phyloP scores from a whole-genome alignment of 1,140 invertebrate genomes.

The Eumaeus atala region DNA sequence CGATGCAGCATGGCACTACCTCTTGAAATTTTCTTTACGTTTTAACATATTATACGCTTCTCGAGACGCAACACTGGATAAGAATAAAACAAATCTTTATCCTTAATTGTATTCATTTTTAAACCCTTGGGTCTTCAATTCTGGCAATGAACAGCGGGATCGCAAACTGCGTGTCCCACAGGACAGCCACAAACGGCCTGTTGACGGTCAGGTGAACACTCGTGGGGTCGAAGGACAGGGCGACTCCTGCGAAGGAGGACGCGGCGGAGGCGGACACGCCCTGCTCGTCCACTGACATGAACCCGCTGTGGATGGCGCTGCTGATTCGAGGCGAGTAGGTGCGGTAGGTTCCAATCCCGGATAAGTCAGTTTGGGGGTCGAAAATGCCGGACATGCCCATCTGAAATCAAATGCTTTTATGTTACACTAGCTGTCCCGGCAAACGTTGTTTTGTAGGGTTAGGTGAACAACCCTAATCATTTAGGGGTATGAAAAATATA shows the following conservation, averaged over 20 bases:
- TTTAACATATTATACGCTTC: neutral
- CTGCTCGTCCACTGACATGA: conserved; percentile 82
- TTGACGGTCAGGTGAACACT: conserved; percentile 74
- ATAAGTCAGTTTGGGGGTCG: conserved; percentile 73
- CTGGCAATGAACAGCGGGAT: conserved; percentile 65
- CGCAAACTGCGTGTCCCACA: conserved; percentile 52
- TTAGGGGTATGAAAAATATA: too few relatives aligned
- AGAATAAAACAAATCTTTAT: conserved; percentile 1
- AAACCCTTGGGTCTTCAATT: conserved; percentile 49
- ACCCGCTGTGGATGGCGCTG: conserved; percentile 80
- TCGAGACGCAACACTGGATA: conserved; percentile 14
- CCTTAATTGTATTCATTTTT: conserved; percentile 14
- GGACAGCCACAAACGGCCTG: conserved; percentile 78
- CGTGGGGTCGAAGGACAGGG: conserved; percentile 74
- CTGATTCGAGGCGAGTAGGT: conserved; percentile 68
- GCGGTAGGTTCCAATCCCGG: conserved; percentile 43
- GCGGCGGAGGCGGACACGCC: conserved; percentile 82
- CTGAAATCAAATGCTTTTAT: conserved; percentile 63
- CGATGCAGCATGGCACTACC: too few relatives aligned
- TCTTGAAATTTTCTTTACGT: too few relatives aligned
- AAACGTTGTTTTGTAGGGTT: too few relatives aligned
- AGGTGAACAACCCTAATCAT: too few relatives aligned
- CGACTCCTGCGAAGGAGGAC: conserved; percentile 76
- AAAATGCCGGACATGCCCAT: conserved; percentile 80
- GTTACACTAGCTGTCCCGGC: too few relatives aligned